These are phyloP conservation scores for Sarotherodon lohbergeri DNA, from an alignment of 2,113 vertebrate species.

Conservation along the genomic window DNA sequence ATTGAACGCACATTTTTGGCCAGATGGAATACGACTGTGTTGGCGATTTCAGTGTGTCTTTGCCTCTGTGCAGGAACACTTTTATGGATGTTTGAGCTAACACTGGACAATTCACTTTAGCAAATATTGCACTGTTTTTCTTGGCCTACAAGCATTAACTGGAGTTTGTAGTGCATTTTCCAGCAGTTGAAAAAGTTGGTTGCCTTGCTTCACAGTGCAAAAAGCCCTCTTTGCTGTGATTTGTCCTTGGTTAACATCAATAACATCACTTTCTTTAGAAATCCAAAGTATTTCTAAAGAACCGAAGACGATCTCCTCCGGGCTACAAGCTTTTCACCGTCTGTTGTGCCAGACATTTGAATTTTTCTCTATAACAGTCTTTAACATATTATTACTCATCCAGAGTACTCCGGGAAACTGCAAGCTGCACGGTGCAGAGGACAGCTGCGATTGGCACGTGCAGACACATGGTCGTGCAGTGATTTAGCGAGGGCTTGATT, in stretches of 20 bases:
- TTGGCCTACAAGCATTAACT: background rate
- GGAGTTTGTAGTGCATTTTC: background rate
- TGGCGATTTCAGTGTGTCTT: background rate
- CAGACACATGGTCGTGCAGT: background rate
- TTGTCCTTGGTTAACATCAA: background rate
- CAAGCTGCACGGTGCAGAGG: background rate
- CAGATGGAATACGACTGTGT: background rate
- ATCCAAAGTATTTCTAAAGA: background rate
- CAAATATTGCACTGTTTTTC: background rate
- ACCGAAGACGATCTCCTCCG: fast-evolving
- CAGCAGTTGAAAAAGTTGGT: background rate
- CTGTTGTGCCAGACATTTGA: background rate
- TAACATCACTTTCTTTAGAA: background rate
- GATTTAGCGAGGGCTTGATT: background rate
- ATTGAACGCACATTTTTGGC: background rate
- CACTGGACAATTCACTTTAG: background rate
- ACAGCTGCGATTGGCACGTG: background rate
- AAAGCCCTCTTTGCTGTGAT: background rate
- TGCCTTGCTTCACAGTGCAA: background rate
- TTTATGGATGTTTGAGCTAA: background rate
- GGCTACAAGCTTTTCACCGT: background rate
- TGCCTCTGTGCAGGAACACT: background rate
- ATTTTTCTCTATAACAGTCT: background rate
- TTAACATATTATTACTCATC: background rate
- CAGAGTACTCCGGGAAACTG: background rate